Evolutionary conservation across 2,797 vertebrate species (phyloP).

Genomic region (Pelobates cultripes): DNA sequence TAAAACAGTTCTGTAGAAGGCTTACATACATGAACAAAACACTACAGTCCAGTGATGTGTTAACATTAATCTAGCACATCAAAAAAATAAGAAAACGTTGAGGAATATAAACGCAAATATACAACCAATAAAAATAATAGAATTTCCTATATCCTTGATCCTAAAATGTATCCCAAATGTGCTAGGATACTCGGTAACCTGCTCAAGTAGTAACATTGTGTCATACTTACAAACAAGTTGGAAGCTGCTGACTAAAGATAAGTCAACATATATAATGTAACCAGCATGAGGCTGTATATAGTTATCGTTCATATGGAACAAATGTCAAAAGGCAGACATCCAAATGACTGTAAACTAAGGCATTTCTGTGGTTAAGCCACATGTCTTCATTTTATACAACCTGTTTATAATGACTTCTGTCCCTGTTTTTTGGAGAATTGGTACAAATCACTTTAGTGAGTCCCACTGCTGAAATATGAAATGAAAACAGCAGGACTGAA

Average conservation of each 20-base stretch:
- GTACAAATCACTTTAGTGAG: conserved; percentile 48
- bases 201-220: conserved; percentile 42
- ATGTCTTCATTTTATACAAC: conserved; percentile 55
- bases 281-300: conserved; percentile 51
- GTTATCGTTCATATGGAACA: conserved; percentile 61
- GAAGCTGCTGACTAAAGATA: conserved; percentile 55
- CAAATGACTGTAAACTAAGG: conserved; percentile 53
- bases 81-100: too few relatives aligned
- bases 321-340: conserved; percentile 59
- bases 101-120: too few relatives aligned
- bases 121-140: too few relatives aligned
- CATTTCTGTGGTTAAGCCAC: conserved; percentile 57
- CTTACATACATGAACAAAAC: too few relatives aligned
- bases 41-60: too few relatives aligned
- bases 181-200: conserved; percentile 29
- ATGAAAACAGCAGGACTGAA: conserved; percentile 57
- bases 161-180: too few relatives aligned
- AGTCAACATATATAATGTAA: conserved; percentile 55
- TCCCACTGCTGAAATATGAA: conserved; percentile 53
- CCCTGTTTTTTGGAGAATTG: conserved; percentile 51
- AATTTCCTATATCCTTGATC: too few relatives aligned
- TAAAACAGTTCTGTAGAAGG: too few relatives aligned
- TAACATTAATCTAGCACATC: too few relatives aligned
- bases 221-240: conserved; percentile 57
- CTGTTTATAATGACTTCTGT: conserved; percentile 56